A percentile compares a stretch with the other conserved stretches of the same genome.
Evolutionary conservation across 2,888 invertebrate species (phyloP).

Genomic region (Clostera curtula): DNA sequence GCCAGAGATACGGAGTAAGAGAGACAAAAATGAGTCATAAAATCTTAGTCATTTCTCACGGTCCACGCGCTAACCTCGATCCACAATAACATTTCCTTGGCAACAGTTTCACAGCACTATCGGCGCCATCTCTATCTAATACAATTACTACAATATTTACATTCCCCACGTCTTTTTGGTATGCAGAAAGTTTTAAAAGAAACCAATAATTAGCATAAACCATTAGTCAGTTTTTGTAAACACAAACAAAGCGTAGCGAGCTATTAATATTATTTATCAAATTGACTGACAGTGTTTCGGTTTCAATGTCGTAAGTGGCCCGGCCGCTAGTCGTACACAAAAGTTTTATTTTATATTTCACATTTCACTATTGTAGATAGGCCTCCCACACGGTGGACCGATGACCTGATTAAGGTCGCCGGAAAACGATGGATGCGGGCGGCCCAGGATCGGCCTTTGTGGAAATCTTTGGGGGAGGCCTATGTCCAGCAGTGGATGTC

Average conservation of each 20-base stretch:
- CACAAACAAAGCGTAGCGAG: conserved; percentile 22
- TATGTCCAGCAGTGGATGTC: no score
- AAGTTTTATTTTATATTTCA: no score
- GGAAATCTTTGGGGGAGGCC: no score
- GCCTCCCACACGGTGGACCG: no score
- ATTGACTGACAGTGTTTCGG: conserved; percentile 22
- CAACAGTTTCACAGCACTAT: background rate
- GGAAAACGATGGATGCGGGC: no score
- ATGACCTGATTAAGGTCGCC: no score
- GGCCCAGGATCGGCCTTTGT: no score
- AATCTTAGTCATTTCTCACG: background rate
- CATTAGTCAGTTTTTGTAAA: conserved; percentile 33
- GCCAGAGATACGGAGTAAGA: no score
- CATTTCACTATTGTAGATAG: no score
- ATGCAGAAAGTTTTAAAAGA: conserved; percentile 10
- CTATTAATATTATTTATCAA: conserved; percentile 33
- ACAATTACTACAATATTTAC: conserved; percentile 1
- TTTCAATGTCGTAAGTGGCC: conserved; percentile 9
- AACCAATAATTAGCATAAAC: conserved; percentile 21
- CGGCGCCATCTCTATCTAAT: conserved; percentile 1
- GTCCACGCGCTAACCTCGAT: background rate
- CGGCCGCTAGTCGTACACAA: conserved; percentile 14
- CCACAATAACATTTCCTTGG: conserved; percentile 1
- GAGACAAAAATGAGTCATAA: no score
- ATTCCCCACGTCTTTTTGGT: conserved; percentile 6